Evolutionary conservation across 2,888 invertebrate species (phyloP), one percentile per base, ranked within the genome.

Genomic region (Pandemis heparana): DNA sequence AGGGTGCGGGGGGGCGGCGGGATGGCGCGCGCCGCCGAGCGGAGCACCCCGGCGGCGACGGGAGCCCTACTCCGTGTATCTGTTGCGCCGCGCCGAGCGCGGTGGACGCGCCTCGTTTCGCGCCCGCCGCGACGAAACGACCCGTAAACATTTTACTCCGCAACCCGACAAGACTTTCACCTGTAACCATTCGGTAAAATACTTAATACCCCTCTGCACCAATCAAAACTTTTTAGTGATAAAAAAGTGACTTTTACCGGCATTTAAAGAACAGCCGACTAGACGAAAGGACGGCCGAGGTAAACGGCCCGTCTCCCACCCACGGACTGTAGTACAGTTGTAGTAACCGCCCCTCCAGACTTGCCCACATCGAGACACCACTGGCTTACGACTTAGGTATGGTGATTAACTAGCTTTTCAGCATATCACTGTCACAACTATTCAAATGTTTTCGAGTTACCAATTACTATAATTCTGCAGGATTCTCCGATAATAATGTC

Each of bases 31-130:
- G 87, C 87, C 75, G 87, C 87, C 86, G 85, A 79, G 77, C 78
- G 78, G 78, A 71, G 73, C 78, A 77, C 76, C 82, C 82, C 81
- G 66, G 71, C 71, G 60, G 77, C 79, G 82, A 80, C 80, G 79
- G 79, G 79, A 79, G 76, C 78, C 79, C 79, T 77, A 74, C 77
- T 76, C 78, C 79, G 79, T 80, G 80, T 84, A 82, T 87, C 86
- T 86, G 85, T 86, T 84, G 86, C 82, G 87, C 91, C 92, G 90
- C 92, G 89, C 87, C 86, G 91, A 87, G 87, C 90, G 90, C 90
- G 88, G 88, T 86, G 84, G 86, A 87, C 90, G 92, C 90, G 87
- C 85, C 80, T 76, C 74, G 76, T 77, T 75, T 79, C 76, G 81
- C 82, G 81, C 80, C 78, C 81, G 80, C 82, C 81, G 88, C 87